Percentiles rank a stretch among this genome's conserved stretches.
phyloP scores from a whole-genome alignment of 2,888 invertebrate genomes.

The Argyresthia albistria region DNA sequence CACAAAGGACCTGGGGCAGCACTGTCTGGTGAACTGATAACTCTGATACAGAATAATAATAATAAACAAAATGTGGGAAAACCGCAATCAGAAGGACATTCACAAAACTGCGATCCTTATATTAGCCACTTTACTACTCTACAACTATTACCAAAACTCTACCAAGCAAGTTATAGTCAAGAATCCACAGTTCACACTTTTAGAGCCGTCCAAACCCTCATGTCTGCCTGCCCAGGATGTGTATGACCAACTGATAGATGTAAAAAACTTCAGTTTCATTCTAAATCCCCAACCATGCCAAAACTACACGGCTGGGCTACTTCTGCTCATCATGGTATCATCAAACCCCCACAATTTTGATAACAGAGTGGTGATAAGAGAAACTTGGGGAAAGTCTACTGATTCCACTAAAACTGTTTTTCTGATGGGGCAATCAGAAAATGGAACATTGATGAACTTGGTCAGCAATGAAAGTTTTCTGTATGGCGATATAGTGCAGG shows the following conservation, averaged over 20 bases:
- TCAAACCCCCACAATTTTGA: constrained; percentile 77
- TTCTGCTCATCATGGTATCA: constrained; percentile 77
- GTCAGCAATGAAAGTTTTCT: constrained; percentile 68
- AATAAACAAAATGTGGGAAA: too few relatives aligned
- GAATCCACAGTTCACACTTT: constrained; percentile 30
- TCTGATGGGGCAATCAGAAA: constrained; percentile 69
- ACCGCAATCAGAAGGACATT: too few relatives aligned
- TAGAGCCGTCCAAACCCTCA: constrained; percentile 30
- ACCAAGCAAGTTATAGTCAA: not conserved
- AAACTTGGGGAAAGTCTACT: constrained; percentile 79
- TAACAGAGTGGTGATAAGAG: constrained; percentile 78
- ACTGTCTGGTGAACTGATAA: too few relatives aligned
- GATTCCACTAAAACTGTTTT: constrained; percentile 75
- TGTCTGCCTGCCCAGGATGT: constrained; percentile 22
- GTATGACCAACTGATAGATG: constrained; percentile 60
- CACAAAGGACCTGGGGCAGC: too few relatives aligned
- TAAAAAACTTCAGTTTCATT: constrained; percentile 74
- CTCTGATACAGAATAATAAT: too few relatives aligned
- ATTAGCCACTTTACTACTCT: not conserved
- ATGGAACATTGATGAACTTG: constrained; percentile 45
- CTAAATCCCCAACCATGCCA: constrained; percentile 73
- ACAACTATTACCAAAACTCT: not conserved
- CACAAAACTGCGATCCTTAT: not conserved
- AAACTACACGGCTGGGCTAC: constrained; percentile 40
- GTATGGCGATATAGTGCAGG: constrained; percentile 81